Evolutionary conservation across 2,113 vertebrate species (phyloP), one percentile per base, ranked within the genome.

Genomic region (Dicaeum eximium): DNA sequence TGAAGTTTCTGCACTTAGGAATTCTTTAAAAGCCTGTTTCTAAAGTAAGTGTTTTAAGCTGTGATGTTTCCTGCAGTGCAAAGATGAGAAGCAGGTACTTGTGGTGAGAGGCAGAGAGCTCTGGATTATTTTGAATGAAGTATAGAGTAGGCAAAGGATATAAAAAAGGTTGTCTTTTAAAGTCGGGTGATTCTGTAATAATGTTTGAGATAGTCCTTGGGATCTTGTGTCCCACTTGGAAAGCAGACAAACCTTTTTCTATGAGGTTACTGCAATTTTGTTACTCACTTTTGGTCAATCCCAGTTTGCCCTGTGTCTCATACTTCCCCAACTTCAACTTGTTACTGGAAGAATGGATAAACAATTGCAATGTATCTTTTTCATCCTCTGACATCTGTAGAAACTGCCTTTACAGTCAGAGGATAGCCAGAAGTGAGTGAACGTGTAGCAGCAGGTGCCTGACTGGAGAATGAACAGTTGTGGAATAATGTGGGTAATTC

Each of bases 61-160:
- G 53, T 94, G 88, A 95, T 96, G 56, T 78, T 47, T 86, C 86
- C 80, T 81, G 88, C 72, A 60, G 88, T 58, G 83, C 31, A n/a
- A 93, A 80, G 95, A 94, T 94, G 83, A 96, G 92, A 94, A 92
- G 92, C 86, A 58, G 60, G 62, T 79, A 57, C 90, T 91, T 72
- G 33, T 17, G 73, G 79, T 88, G 88, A 96, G 82, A 88, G 20
- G 64, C 64, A 84, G 56, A 86, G 86, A 60, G 51, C 75, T 96
- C 64, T 66, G 64, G 61, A 70, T 92, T 94, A 18, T 94, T 93
- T 80, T 54, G 72, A 90, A 70, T 60, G 60, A 93, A 33, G 51
- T 70, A 22, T 27, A 80, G 27, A 60, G 8, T 40, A 74, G 86
- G 80, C 75, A 70, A 56, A 93, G 23, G 56, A 37, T 25, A 70